Percentiles rank a stretch among this genome's conserved stretches.
phyloP scores from a whole-genome alignment of 2,113 vertebrate genomes.

The Indicator indicator region DNA sequence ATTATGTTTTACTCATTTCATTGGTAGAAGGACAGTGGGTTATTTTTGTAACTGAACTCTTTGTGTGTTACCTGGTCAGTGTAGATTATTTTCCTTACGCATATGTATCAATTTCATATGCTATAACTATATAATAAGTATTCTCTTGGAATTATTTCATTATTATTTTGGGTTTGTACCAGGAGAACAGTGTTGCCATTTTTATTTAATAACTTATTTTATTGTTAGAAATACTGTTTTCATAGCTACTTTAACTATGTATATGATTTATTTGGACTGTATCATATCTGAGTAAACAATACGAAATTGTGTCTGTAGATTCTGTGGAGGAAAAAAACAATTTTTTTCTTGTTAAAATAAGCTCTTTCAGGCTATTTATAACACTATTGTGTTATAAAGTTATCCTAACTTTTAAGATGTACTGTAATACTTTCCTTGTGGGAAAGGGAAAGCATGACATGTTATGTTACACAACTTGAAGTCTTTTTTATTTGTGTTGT shows the following conservation, averaged over 20 bases:
- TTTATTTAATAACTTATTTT: background rate
- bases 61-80: background rate
- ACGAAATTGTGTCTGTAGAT: background rate
- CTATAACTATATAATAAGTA: background rate
- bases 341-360: background rate
- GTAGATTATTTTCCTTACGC: background rate
- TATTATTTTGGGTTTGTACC: background rate
- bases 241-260: background rate
- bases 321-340: background rate
- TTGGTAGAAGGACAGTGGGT: background rate
- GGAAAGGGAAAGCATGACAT: background rate
- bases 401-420: background rate
- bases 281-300: background rate
- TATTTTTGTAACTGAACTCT: background rate
- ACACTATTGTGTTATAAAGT: background rate
- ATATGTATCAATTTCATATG: background rate
- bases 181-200: background rate
- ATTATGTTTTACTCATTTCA: background rate
- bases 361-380: background rate
- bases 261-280: background rate
- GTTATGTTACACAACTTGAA: background rate
- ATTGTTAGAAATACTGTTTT: background rate
- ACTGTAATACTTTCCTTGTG: background rate
- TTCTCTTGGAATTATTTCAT: background rate
- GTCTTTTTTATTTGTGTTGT: background rate